Conservation (phyloP, 1,140 invertebrate species). For the Drosophila fuyamai region DNA sequence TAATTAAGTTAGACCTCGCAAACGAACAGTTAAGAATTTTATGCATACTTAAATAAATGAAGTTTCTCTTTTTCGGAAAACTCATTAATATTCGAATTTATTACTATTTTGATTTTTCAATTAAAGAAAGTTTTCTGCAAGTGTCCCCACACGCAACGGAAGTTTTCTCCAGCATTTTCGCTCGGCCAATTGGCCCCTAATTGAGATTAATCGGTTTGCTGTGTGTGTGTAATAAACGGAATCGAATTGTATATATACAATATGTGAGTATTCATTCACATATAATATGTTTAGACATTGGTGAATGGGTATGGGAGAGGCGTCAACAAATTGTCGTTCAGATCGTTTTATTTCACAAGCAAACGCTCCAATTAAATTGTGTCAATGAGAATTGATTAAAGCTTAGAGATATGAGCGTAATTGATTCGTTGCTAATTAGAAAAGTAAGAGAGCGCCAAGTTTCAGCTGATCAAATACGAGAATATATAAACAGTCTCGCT, state of each 20-base stretch:
- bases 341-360: conserved; percentile 47
- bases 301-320: conserved; percentile 9
- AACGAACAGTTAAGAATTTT: too few relatives aligned
- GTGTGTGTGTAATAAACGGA: conserved; percentile 49
- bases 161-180: conserved; percentile 45
- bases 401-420: conserved; percentile 60
- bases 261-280: conserved; percentile 20
- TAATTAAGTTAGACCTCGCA: too few relatives aligned
- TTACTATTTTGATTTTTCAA: background rate
- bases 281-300: conserved; percentile 1
- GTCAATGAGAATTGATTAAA: conserved; percentile 78
- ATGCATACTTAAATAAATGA: background rate
- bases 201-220: conserved; percentile 68
- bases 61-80: background rate
- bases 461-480: conserved; percentile 37
- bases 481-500: conserved; percentile 1
- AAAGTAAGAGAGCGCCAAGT: conserved; percentile 4
- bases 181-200: conserved; percentile 67
- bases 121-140: background rate
- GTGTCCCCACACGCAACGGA: conserved; percentile 28
- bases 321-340: conserved; percentile 38
- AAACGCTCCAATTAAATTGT: conserved; percentile 71
- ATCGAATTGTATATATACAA: conserved; percentile 60
- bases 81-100: too few relatives aligned
- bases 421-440: conserved; percentile 60